Percentiles rank a stretch among this genome's conserved stretches.
These are phyloP conservation scores for Thalassaphorura encarpata DNA, from an alignment of 1,140 invertebrate genomes.

Conservation along the genomic window DNA sequence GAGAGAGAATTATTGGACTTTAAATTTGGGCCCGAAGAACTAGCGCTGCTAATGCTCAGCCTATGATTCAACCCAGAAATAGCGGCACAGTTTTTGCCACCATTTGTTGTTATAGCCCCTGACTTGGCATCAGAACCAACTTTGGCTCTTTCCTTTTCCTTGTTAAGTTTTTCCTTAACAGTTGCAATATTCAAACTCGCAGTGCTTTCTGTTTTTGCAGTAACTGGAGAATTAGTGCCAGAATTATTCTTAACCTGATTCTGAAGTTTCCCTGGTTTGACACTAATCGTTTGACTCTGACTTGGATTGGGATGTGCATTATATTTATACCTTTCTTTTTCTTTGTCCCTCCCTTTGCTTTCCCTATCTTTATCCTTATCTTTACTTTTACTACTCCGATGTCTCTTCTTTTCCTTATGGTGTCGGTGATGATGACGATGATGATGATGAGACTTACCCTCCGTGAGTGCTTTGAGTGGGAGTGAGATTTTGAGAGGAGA, in stretches of 20 bases:
- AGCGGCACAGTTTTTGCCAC: neutral
- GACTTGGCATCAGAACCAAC: neutral
- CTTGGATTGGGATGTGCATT: conserved; percentile 10
- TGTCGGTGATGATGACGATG: conserved; percentile 22
- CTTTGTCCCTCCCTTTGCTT: neutral
- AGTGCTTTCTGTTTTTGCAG: neutral
- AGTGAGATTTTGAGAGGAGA: conserved; percentile 12
- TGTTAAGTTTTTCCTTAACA: neutral
- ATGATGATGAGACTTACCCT: conserved; percentile 13
- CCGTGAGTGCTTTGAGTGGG: conserved; percentile 1
- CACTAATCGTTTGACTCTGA: conserved; percentile 10
- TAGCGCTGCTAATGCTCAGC: neutral
- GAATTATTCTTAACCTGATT: neutral
- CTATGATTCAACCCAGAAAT: neutral
- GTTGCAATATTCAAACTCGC: neutral
- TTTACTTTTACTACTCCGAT: conserved; percentile 19
- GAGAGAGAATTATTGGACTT: neutral
- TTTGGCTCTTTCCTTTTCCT: neutral
- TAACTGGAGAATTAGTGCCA: neutral
- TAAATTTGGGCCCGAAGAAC: neutral
- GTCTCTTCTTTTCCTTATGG: conserved; percentile 14
- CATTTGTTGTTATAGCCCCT: neutral
- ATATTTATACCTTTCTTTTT: conserved; percentile 8
- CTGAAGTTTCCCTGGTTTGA: neutral
- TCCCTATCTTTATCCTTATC: conserved; percentile 20